Evolutionary conservation across 2,888 invertebrate species (phyloP).

Genomic region (Caenorhabditis macrosperma): DNA sequence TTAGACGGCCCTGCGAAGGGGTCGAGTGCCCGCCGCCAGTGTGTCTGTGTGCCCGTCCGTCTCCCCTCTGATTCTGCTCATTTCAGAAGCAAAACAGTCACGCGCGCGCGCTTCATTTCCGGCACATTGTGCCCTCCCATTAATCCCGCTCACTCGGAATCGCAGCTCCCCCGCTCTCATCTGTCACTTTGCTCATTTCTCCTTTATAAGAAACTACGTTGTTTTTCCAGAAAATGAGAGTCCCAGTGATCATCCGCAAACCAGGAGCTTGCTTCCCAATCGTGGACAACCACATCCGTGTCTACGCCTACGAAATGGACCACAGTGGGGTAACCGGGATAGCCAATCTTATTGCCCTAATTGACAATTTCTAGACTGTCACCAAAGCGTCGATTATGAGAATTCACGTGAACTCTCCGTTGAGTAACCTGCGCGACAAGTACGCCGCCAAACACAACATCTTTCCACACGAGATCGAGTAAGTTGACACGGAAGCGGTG

Average conservation of each 20-base stretch:
- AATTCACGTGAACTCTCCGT: conserved; percentile 17
- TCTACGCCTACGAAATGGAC: conserved; percentile 43
- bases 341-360: background rate
- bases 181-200: background rate
- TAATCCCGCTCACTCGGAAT: background rate
- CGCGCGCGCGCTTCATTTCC: conserved; percentile 14
- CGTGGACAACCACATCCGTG: conserved; percentile 12
- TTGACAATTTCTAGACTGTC: conserved; percentile 9
- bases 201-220: too few relatives aligned
- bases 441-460: conserved; percentile 31
- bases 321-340: conserved; percentile 11
- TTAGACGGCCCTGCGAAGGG: conserved; percentile 1
- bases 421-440: conserved; percentile 26
- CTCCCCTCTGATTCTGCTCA: background rate
- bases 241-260: conserved; percentile 8
- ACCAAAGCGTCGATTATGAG: conserved; percentile 6
- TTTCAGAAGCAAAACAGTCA: background rate
- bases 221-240: too few relatives aligned
- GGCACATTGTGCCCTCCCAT: background rate
- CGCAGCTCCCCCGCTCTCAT: background rate
- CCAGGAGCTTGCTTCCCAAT: conserved; percentile 26
- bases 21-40: background rate
- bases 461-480: conserved; percentile 46
- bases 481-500: background rate
- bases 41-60: background rate